Evolutionary conservation across 2,113 vertebrate genomes (phyloP).

Genomic region (Daboia siamensis): DNA sequence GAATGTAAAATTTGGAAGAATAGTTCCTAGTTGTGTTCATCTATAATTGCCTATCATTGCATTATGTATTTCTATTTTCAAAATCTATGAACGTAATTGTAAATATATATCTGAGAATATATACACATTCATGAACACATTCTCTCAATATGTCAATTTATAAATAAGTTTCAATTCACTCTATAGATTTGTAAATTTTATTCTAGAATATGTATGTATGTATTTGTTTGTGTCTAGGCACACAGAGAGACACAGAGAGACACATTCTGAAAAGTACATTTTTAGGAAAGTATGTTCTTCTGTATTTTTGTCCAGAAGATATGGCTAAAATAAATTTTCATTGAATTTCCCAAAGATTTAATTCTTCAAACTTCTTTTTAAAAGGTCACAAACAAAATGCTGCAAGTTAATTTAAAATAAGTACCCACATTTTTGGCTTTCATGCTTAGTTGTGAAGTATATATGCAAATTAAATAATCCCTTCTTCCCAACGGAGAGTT

Average conservation of each 20-base stretch:
- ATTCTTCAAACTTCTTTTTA: neutral
- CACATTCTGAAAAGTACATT: neutral
- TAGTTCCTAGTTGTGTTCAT: neutral
- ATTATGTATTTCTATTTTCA: neutral
- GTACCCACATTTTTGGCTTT: neutral
- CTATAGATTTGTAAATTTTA: neutral
- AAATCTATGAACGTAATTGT: neutral
- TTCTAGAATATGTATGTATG: neutral
- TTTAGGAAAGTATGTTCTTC: neutral
- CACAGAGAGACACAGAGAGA: neutral
- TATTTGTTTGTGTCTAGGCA: neutral
- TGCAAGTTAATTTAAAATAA: neutral
- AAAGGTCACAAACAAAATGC: neutral
- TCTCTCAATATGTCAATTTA: neutral
- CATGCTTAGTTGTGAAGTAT: neutral
- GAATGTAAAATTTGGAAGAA: neutral
- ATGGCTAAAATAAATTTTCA: neutral
- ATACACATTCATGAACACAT: neutral
- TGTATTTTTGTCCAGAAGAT: neutral
- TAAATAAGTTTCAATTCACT: neutral
- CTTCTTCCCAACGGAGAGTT: accelerated
- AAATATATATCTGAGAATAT: neutral
- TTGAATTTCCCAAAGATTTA: neutral
- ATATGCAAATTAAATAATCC: neutral
- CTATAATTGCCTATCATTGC: neutral